Evolutionary conservation across 1,140 invertebrate species (phyloP), one percentile per base, ranked within the genome.

Genomic region (Araneus ventricosus): DNA sequence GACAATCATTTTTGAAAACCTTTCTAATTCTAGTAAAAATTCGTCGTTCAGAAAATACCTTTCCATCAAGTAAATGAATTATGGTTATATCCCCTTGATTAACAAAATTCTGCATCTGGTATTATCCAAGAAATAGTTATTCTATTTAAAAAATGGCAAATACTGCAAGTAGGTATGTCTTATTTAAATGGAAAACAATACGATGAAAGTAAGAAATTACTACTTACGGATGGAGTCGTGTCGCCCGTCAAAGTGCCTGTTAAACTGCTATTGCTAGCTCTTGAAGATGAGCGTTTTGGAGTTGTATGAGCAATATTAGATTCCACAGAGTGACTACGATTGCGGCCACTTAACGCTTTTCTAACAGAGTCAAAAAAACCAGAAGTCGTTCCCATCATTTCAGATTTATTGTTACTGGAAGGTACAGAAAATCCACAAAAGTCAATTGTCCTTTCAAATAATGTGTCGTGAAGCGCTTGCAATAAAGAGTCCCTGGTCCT

Each of bases 331-430:
- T 96, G 96, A 94, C 96, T 96, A 87, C 96, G 95, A 82, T 97
- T 97, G 94, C 97, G 96, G 20, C 97, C 97, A 94, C 97, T 98
- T 79, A 99, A 96, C 0, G 97, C 98, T 95, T 98, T 98, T 94
- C 98, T 97, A 3, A 99, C 98, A 0, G 98, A 98, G 94, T 99
- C 98, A 93, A 99, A 98, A 94, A 99, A 98, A 39, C 98, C 96
- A 59, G 95, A 94, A 1, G 97, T 97, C 1, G 97, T 75, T 57
- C 94, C 94, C 93, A 94, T 94, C 85, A 94, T 90, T 94, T 95
- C 94, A 41, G 94, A 89, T 88, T 93, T 94, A 24, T 52, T 86
- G 41, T 86, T 27, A 22, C 86, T 39, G 41, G 57, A 59, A 20
- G 82, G 63, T n/a, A 87, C 20, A 70, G 61, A 63, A 82, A 96